phyloP scores from a whole-genome alignment of 2,888 invertebrate species.

The Apodemia zela region DNA sequence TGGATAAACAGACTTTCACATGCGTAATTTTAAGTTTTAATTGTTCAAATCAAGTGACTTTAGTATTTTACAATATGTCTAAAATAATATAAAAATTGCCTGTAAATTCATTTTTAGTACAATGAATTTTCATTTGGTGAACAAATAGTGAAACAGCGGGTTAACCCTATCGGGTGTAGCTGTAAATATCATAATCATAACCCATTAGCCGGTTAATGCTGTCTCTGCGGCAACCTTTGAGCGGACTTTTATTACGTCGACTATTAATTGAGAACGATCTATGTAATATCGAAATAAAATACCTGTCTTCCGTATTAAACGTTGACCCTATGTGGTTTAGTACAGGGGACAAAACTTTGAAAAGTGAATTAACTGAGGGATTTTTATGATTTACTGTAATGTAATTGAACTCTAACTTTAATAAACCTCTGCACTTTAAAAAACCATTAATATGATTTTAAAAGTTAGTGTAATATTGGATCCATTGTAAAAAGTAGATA shows the following conservation, averaged over 20 bases:
- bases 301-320: conserved; percentile 29
- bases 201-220: conserved; percentile 70
- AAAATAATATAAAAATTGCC: too few species aligned
- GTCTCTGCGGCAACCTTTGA: conserved; percentile 70
- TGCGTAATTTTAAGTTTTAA: too few species aligned
- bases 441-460: neutral
- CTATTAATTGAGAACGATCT: conserved; percentile 61
- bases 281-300: conserved; percentile 33
- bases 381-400: conserved; percentile 9
- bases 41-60: too few species aligned
- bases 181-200: conserved; percentile 78
- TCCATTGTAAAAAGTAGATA: neutral
- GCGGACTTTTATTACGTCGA: conserved; percentile 54
- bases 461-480: neutral
- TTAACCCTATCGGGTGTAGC: conserved; percentile 60
- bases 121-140: too few species aligned
- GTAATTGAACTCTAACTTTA: neutral
- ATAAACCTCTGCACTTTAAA: neutral
- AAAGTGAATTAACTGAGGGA: conserved; percentile 2
- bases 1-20: too few species aligned
- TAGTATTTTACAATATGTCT: too few species aligned
- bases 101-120: too few species aligned
- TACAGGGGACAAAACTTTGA: conserved; percentile 7
- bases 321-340: neutral
- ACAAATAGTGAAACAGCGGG: conserved; percentile 41